Evolutionary conservation across 2,113 vertebrate genomes (phyloP).

Genomic region (Syngnathus typhle): DNA sequence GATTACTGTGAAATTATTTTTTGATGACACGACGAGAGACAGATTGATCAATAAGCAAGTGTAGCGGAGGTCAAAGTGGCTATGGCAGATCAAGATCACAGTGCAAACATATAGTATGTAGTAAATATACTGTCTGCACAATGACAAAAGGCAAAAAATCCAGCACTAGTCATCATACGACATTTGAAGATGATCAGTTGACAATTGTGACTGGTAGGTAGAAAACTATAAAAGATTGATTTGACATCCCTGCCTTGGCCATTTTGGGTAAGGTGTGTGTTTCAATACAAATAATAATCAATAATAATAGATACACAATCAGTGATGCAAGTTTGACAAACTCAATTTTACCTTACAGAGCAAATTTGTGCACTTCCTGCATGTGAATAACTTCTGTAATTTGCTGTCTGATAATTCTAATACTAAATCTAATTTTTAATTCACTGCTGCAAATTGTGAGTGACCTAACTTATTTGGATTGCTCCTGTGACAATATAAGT

Average conservation of each 20-base stretch:
- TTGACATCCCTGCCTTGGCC: not conserved
- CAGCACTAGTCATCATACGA: not conserved
- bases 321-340: too few relatives aligned
- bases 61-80: not conserved
- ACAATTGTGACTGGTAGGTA: not conserved
- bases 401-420: too few relatives aligned
- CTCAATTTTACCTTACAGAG: too few relatives aligned
- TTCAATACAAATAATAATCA: too few relatives aligned
- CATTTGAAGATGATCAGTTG: not conserved
- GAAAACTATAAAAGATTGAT: conserved; percentile 4
- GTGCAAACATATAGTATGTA: not conserved
- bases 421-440: too few relatives aligned
- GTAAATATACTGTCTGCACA: not conserved
- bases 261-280: not conserved
- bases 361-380: too few relatives aligned
- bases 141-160: not conserved
- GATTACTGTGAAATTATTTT: not conserved
- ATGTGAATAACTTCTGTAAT: too few relatives aligned
- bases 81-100: not conserved
- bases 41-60: not conserved
- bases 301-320: too few relatives aligned
- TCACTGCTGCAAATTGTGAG: too few relatives aligned
- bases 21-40: not conserved
- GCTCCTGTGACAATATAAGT: not conserved
- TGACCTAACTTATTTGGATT: not conserved